Evolutionary conservation across 2,888 invertebrate species (phyloP).

Genomic region (Synergus japonicus): DNA sequence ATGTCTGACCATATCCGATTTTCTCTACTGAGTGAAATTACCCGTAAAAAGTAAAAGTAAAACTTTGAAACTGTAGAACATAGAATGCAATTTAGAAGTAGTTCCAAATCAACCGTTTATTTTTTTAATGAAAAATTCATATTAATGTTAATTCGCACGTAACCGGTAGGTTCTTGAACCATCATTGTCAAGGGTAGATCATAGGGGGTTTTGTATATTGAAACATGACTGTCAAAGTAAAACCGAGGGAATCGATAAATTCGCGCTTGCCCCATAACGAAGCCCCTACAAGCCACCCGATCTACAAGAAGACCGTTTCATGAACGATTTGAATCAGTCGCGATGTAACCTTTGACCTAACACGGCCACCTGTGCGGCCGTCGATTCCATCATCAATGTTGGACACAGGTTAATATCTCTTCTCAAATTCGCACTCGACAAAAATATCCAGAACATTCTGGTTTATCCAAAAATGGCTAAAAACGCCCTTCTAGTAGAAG

Average conservation of each 20-base stretch:
- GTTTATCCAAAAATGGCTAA: conserved; percentile 34
- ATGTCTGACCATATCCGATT: not conserved
- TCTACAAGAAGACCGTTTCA: conserved; percentile 57
- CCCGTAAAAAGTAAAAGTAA: not conserved
- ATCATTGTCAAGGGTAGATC: conserved; percentile 13
- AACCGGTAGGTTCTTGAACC: not conserved
- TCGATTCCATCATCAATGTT: conserved; percentile 69
- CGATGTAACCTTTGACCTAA: conserved; percentile 75
- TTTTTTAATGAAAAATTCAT: no score
- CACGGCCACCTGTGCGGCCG: conserved; percentile 73
- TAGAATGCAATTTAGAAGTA: no score
- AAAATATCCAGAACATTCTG: not conserved
- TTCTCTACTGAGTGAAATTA: not conserved
- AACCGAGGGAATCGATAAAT: conserved; percentile 67
- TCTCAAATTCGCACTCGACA: conserved; percentile 13
- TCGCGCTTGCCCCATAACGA: conserved; percentile 66
- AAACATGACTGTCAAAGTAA: not conserved
- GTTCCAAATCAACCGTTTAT: no score
- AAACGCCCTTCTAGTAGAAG: conserved; percentile 1
- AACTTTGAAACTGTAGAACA: no score
- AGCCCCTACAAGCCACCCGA: conserved; percentile 44
- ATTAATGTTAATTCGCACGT: not conserved
- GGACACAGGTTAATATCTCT: conserved; percentile 63
- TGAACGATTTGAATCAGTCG: conserved; percentile 71
- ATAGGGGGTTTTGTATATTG: not conserved